phyloP scores from a whole-genome alignment of 2,797 vertebrate species.

The Lagothrix lagotricha region DNA sequence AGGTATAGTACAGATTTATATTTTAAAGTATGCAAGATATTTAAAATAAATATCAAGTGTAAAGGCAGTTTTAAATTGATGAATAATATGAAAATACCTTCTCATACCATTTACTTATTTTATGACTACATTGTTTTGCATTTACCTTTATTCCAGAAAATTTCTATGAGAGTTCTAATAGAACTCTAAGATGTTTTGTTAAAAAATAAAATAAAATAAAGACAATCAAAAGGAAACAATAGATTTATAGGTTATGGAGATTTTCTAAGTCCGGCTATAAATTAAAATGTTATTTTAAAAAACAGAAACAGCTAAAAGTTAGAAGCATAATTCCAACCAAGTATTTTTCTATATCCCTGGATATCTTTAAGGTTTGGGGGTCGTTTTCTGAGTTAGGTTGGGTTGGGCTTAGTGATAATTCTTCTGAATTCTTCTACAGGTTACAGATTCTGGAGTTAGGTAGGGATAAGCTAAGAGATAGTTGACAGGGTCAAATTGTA shows the following conservation, averaged over 20 bases:
- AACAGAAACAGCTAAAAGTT: neutral
- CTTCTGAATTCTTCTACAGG: neutral
- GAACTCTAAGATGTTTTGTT: neutral
- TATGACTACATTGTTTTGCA: neutral
- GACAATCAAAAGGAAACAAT: neutral
- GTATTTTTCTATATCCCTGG: neutral
- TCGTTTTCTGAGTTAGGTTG: neutral
- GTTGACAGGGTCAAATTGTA: neutral
- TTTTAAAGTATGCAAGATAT: neutral
- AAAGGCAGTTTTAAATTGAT: neutral
- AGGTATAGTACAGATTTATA: neutral
- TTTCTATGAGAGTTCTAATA: neutral
- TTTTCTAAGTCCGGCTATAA: neutral
- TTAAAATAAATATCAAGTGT: neutral
- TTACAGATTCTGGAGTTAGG: neutral
- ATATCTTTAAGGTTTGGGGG: neutral
- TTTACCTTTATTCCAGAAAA: neutral
- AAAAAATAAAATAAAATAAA: neutral
- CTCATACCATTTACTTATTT: neutral
- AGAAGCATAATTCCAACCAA: neutral
- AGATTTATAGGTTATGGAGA: neutral
- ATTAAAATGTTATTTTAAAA: neutral
- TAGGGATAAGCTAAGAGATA: neutral
- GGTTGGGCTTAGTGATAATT: accelerated
- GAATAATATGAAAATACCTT: neutral